Base-by-base conservation (phyloP, 2,113 vertebrate species). In the Gallinago undulata region DNA sequence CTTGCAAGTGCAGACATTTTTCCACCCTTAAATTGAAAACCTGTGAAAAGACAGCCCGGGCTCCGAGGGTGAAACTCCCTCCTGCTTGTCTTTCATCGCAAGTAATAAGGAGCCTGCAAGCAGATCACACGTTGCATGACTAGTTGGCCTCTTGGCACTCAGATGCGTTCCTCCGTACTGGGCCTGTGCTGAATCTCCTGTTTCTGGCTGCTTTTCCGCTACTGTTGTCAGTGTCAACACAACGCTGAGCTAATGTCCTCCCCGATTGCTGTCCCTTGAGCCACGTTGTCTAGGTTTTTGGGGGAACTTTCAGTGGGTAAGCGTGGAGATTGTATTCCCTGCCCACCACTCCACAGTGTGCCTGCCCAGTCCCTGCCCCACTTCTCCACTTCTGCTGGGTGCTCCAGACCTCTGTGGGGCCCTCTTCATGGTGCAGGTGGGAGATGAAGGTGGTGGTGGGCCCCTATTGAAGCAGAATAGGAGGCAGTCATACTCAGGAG, bases 181-280 rank as follows among this genome's bases (percentile, higher is more conserved):
- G 37, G 51, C 18, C 41, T 76, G 35, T 37, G 63, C 75, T 81
- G 73, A 88, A 51, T 77, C 90, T 95, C 6, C 0, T 94, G 85
- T 85, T 94, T 87, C 89, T 93, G 85, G 64, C 85, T 94, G 75
- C 82, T 83, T 91, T 96, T 90, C 83, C 88, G 87, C 85, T 90
- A 10, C 89, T 82, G 48, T 89, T 93, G 78, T 91, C 53, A 83
- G 62, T 5, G 2, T 89, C 90, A 89, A 70, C 73, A 75, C 19
- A 13, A 64, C 0, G 3, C 83, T 68, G 76, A 80, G 48, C 79
- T 74, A 80, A 90, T 30, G 25, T 81, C 60, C 68, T 93, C 37
- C 39, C 85, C 3, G 3, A 45, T 4, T 64, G 24, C 69, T 92
- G 56, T 63, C 31, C 30, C 66, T 84, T 1, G 2, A 86, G 90